These are phyloP conservation scores for Porites lutea DNA, from an alignment of 64 coral and sea anemone genomes.

Conservation along the genomic window DNA sequence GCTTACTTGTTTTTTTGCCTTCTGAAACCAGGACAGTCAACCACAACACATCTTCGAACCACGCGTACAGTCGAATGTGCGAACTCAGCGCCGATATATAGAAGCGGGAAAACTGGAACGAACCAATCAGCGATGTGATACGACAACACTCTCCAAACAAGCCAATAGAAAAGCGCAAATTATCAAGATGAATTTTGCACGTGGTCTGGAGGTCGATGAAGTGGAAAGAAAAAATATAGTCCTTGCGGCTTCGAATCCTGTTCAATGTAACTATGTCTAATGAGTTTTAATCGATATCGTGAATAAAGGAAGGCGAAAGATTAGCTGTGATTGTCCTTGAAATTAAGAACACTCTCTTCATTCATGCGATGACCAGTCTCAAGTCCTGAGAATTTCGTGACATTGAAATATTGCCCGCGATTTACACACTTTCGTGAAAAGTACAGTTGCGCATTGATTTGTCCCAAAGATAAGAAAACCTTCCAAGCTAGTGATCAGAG, in stretches of 20 bases:
- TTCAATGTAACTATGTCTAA: not conserved
- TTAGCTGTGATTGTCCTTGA: conserved; percentile 11
- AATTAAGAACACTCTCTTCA: conserved; percentile 14
- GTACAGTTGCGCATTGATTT: not conserved
- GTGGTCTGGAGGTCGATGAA: not conserved
- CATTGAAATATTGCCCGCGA: not conserved
- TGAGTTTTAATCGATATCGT: not conserved
- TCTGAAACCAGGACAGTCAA: not conserved
- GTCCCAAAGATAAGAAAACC: too few species aligned
- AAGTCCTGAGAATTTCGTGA: not conserved
- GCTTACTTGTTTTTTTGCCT: not conserved
- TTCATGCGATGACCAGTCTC: not conserved
- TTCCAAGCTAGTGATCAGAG: too few species aligned
- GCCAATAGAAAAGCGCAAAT: conserved; percentile 9
- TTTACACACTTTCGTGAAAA: not conserved
- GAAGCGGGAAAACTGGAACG: conserved; percentile 22
- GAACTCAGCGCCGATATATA: not conserved
- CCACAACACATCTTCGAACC: not conserved
- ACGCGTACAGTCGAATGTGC: not conserved
- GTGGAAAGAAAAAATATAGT: not conserved
- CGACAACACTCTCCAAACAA: not conserved
- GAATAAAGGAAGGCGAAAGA: not conserved
- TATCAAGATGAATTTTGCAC: not conserved
- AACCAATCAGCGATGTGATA: conserved; percentile 6
- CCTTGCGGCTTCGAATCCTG: not conserved